Conservation (phyloP, 2,888 invertebrate species). For the Uropetala carovei region DNA sequence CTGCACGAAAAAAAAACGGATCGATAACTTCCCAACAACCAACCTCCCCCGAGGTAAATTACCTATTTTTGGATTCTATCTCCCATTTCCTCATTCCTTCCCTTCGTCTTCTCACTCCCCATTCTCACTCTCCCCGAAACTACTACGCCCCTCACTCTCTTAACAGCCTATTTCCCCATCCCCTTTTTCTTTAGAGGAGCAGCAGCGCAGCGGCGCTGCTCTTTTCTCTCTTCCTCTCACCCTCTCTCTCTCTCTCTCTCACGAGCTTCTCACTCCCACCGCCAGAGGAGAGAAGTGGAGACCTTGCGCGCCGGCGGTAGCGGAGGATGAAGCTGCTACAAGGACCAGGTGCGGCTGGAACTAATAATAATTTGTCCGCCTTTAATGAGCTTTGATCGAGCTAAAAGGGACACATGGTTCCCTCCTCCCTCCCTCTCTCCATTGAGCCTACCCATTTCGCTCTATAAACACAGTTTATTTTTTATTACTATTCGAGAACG, state of each 20-base stretch:
- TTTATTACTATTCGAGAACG: background rate
- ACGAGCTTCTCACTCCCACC: background rate
- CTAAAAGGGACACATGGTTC: background rate
- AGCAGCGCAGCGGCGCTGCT: background rate
- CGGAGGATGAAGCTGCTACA: background rate
- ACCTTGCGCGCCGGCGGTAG: background rate
- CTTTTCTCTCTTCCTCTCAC: background rate
- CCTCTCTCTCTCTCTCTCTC: background rate
- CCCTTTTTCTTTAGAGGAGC: background rate
- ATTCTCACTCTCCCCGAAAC: background rate
- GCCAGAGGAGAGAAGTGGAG: background rate
- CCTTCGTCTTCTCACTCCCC: background rate
- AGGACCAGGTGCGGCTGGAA: conserved; percentile 6
- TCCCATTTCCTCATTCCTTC: background rate
- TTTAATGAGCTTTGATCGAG: conserved; percentile 16
- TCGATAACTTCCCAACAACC: background rate
- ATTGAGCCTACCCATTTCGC: background rate
- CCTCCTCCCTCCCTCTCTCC: background rate
- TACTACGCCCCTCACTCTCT: background rate
- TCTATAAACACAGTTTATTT: background rate
- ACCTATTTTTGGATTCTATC: background rate
- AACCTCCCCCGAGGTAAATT: background rate
- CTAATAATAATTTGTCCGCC: conserved; percentile 22
- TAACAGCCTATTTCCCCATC: background rate
- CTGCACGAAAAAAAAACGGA: background rate